These are phyloP conservation scores for Salmo trutta DNA, from an alignment of 2,797 vertebrate species.

Conservation along the genomic window DNA sequence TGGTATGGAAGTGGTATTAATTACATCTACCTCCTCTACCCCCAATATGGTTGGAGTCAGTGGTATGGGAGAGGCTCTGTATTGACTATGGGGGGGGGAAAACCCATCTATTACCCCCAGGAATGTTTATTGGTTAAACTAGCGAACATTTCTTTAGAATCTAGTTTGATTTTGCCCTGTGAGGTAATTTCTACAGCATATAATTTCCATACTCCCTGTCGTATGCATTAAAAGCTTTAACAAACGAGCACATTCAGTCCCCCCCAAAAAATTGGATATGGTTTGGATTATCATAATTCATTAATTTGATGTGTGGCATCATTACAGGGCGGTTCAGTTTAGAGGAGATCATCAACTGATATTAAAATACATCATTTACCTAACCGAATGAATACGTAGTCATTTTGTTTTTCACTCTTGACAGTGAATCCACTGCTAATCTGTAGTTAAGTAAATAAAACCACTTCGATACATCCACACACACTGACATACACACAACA, in stretches of 20 bases:
- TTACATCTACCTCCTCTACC: background rate
- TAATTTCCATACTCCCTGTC: background rate
- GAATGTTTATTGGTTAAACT: background rate
- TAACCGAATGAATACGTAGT: background rate
- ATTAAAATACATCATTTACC: background rate
- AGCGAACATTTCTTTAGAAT: background rate
- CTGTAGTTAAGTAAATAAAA: conserved; percentile 6
- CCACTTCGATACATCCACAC: background rate
- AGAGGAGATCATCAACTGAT: background rate
- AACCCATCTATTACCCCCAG: background rate
- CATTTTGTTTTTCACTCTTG: background rate
- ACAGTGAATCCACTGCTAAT: background rate
- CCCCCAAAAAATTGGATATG: background rate
- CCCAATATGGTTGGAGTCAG: background rate
- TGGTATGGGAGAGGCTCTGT: background rate
- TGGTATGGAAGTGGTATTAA: background rate
- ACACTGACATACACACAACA: conserved; percentile 5
- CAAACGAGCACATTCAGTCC: background rate
- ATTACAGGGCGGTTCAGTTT: background rate
- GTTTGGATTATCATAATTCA: background rate
- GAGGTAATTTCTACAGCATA: background rate
- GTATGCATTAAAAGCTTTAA: background rate
- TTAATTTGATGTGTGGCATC: background rate
- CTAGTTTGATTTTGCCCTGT: background rate
- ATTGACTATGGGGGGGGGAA: no score